Percentiles rank a stretch among this genome's conserved stretches.
These are phyloP conservation scores for Medauroidea extradentata DNA, from an alignment of 1,140 invertebrate species.

Conservation along the genomic window DNA sequence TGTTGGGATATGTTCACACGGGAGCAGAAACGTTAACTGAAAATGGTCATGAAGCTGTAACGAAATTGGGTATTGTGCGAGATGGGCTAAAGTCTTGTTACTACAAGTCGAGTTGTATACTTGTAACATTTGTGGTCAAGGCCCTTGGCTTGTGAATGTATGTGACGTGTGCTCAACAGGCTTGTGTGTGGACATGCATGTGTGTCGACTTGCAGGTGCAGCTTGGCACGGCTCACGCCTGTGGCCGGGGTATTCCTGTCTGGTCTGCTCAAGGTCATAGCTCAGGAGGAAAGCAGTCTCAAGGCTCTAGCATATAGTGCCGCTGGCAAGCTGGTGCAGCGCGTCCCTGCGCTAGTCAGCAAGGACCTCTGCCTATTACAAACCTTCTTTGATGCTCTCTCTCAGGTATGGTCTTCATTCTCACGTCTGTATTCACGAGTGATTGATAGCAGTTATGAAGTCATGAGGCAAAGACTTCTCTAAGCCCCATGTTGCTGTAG, in stretches of 20 bases:
- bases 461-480: too few relatives aligned
- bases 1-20: too few relatives aligned
- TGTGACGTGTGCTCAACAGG: background rate
- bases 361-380: slow-evolving; percentile 61
- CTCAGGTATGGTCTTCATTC: too few relatives aligned
- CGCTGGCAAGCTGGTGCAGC: slow-evolving; percentile 64
- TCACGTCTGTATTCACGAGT: too few relatives aligned
- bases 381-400: slow-evolving; percentile 53
- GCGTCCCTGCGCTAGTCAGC: slow-evolving; percentile 63
- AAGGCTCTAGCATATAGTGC: slow-evolving; percentile 70
- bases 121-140: too few relatives aligned
- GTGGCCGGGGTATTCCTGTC: slow-evolving; percentile 49
- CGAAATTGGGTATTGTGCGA: too few relatives aligned
- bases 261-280: slow-evolving; percentile 64
- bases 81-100: too few relatives aligned
- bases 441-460: too few relatives aligned
- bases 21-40: too few relatives aligned
- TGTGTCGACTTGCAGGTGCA: slow-evolving; percentile 33
- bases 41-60: too few relatives aligned
- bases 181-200: background rate
- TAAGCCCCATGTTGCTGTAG: too few relatives aligned
- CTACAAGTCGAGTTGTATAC: too few relatives aligned
- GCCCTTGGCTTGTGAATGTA: background rate
- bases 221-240: slow-evolving; percentile 34
- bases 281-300: slow-evolving; percentile 49